Conservation (phyloP, 2,888 invertebrate genomes). For the Parnassius glacialis region DNA sequence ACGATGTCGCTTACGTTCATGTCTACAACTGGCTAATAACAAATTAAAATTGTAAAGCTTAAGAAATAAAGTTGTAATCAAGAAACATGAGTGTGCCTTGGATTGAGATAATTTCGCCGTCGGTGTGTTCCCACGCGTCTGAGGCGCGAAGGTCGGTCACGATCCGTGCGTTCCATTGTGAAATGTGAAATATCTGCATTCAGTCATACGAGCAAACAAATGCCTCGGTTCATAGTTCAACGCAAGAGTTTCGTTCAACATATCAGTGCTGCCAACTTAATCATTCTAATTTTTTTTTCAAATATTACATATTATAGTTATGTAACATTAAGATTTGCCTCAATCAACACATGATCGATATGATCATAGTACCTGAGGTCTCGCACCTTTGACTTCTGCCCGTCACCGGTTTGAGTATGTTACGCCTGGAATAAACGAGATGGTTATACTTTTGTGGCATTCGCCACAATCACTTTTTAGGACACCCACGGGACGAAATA, state of each 20-base stretch:
- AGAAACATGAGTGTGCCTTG: slow-evolving; percentile 9
- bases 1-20: no score
- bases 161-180: slow-evolving; percentile 35
- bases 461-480: no score
- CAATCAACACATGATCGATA: no score
- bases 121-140: slow-evolving; percentile 42
- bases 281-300: slow-evolving; percentile 14
- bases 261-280: slow-evolving; percentile 26
- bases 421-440: no score
- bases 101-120: slow-evolving; percentile 38
- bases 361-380: no score
- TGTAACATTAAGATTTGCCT: not conserved
- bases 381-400: no score
- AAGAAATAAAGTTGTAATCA: not conserved
- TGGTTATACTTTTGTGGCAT: no score
- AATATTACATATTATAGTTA: not conserved
- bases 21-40: no score
- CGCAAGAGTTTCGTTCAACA: slow-evolving; percentile 7
- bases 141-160: slow-evolving; percentile 42
- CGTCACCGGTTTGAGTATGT: no score
- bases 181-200: slow-evolving; percentile 37
- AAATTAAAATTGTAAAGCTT: not conserved
- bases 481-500: no score
- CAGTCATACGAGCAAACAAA: slow-evolving; percentile 30
- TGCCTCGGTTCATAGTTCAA: slow-evolving; percentile 35